A percentile compares a stretch with the other conserved stretches of the same genome.
Evolutionary conservation across 2,888 invertebrate genomes (phyloP).

Genomic region (Clitarchus hookeri): DNA sequence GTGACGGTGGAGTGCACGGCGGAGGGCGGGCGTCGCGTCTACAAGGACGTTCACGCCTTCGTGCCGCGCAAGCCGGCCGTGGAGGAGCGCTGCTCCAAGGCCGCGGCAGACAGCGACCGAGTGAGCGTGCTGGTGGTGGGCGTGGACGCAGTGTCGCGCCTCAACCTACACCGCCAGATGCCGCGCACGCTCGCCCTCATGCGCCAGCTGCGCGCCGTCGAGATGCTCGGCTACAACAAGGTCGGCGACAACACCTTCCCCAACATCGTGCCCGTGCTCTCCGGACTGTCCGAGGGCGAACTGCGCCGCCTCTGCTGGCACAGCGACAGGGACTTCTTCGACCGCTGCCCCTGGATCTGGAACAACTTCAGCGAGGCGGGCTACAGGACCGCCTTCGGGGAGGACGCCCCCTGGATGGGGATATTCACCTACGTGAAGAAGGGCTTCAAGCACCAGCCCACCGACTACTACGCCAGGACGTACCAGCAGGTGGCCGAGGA

Average conservation of each 20-base stretch:
- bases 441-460: conserved; percentile 79
- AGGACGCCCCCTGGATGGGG: conserved; percentile 79
- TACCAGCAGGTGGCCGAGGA: conserved; percentile 71
- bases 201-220: conserved; percentile 67
- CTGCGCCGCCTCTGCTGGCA: conserved; percentile 68
- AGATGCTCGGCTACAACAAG: conserved; percentile 88
- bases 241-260: conserved; percentile 94
- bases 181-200: conserved; percentile 69
- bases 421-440: conserved; percentile 79
- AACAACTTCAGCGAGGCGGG: conserved; percentile 72
- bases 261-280: conserved; percentile 80
- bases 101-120: background rate
- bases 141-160: conserved; percentile 81
- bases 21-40: conserved; percentile 57
- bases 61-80: conserved; percentile 53
- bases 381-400: conserved; percentile 78
- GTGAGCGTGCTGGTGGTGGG: conserved; percentile 78
- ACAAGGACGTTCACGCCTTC: conserved; percentile 72
- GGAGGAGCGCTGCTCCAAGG: conserved; percentile 28
- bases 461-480: conserved; percentile 82
- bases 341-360: conserved; percentile 85
- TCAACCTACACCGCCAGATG: conserved; percentile 85
- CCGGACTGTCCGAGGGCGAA: conserved; percentile 71
- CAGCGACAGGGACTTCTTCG: conserved; percentile 64
- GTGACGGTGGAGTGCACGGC: conserved; percentile 67